These are phyloP conservation scores for Paedocypris sp. DNA, from an alignment of 2,113 vertebrate species.

Conservation along the genomic window DNA sequence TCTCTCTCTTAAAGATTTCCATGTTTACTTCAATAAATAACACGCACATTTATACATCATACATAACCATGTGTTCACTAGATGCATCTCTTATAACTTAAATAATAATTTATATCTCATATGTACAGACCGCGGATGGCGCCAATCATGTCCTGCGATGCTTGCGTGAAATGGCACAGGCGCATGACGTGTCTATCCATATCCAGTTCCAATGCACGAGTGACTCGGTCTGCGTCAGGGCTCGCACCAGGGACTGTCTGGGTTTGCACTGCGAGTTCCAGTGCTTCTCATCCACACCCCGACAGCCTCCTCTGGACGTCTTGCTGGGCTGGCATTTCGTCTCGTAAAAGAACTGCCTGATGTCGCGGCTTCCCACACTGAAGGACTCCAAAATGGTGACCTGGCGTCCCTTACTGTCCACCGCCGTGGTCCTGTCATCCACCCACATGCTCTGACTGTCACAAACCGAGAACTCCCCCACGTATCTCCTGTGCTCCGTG, in stretches of 20 bases:
- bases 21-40: conserved; percentile 91
- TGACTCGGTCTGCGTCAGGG: conserved; percentile 75
- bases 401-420: conserved; percentile 74
- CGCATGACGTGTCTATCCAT: conserved; percentile 94
- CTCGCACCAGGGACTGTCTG: conserved; percentile 84
- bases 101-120: conserved; percentile 99
- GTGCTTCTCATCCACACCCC: conserved; percentile 92
- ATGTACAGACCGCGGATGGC: conserved; percentile 57
- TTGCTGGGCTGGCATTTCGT: conserved; percentile 77
- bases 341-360: conserved; percentile 96
- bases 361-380: conserved; percentile 65
- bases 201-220: conserved; percentile 88
- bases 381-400: conserved; percentile 83
- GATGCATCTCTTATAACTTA: conserved; percentile 99
- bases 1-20: conserved; percentile 46
- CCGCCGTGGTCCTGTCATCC: conserved; percentile 80
- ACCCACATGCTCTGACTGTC: conserved; percentile 94
- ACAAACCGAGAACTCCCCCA: conserved; percentile 90
- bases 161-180: conserved; percentile 90
- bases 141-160: conserved; percentile 72
- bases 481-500: conserved; percentile 78
- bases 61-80: conserved; percentile 97
- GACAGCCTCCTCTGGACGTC: conserved; percentile 76
- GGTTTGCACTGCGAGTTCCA: conserved; percentile 99
- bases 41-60: conserved; percentile 71